Base-by-base conservation (phyloP, 35 echinoderm and acorn worm species). In the Strongylocentrotus purpuratus region DNA sequence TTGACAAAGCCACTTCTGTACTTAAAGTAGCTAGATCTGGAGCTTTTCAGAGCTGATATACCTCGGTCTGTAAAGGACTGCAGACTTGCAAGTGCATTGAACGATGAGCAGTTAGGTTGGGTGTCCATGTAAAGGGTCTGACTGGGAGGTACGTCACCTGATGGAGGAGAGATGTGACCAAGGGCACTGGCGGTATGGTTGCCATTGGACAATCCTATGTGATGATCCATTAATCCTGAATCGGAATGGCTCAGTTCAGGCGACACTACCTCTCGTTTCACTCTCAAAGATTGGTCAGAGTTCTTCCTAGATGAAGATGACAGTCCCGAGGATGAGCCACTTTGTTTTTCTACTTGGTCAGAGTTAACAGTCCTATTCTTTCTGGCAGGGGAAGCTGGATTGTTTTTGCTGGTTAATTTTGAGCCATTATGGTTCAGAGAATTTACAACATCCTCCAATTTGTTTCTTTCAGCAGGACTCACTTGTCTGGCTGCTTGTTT, bases 51-150 rank as follows among this genome's bases (percentile, higher is more conserved):
- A 46, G 91, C 91, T 58, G 91, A 50, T 13, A 93, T 93, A 0
- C 91, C 91, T 32, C 91, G 32, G 14, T 47, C 46, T 33, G 91
- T 93, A 93, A 93, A 93, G 32, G 91, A 93, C 48, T 93, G 91
- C n/a, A 93, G 46, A n/a, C 48, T 28, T 46, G 91, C 91, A 22
- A 93, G 91, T 18, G 91, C 91, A 93, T 93, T 93, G 48, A 58
- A 93, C 13, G 33, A 25, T 31, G 91, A 50, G 14, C n/a, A 93
- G 4, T 93, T 45, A 46, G 91, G 46, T 32, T 93, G 91, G 31
- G 45, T 47, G 46, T 93, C 91, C 20, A 58, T 46, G 46, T 46
- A 58, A 4, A 93, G n/a, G 50, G 91, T 9, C 31, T 93, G 91
- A 31, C 48, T 46, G 20, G 87, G 12, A 35, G 45, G 32, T 17